phyloP scores from a whole-genome alignment of 2,113 vertebrate species.

The Hylia prasina region DNA sequence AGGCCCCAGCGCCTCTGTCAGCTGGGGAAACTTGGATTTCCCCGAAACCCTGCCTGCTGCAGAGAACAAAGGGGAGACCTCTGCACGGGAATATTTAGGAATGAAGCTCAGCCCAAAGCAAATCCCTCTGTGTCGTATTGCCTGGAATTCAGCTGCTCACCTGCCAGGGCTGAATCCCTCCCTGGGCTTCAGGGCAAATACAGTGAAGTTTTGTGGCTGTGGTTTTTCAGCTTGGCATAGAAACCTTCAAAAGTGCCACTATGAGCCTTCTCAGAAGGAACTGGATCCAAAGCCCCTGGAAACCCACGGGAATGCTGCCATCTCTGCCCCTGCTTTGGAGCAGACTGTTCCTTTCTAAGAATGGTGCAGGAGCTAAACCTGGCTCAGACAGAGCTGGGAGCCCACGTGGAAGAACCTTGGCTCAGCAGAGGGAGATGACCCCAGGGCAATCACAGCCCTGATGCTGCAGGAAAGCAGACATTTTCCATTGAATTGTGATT shows the following conservation, averaged over 20 bases:
- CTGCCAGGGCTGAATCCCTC: neutral
- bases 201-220: neutral
- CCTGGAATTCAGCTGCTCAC: neutral
- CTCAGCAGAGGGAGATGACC: neutral
- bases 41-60: neutral
- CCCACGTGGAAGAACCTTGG: fast-evolving
- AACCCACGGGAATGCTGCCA: neutral
- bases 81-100: fast-evolving
- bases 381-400: neutral
- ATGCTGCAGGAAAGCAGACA: neutral
- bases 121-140: neutral
- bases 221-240: neutral
- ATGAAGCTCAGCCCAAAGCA: neutral
- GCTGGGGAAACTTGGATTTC: neutral
- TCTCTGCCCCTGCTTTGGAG: neutral
- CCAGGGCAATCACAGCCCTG: neutral
- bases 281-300: neutral
- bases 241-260: neutral
- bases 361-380: neutral
- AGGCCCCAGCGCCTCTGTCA: neutral
- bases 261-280: neutral
- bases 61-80: neutral
- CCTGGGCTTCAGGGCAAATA: neutral
- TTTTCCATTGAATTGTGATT: neutral
- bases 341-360: neutral